phyloP scores from a whole-genome alignment of 2,888 invertebrate species.

The Pheosia gnoma region DNA sequence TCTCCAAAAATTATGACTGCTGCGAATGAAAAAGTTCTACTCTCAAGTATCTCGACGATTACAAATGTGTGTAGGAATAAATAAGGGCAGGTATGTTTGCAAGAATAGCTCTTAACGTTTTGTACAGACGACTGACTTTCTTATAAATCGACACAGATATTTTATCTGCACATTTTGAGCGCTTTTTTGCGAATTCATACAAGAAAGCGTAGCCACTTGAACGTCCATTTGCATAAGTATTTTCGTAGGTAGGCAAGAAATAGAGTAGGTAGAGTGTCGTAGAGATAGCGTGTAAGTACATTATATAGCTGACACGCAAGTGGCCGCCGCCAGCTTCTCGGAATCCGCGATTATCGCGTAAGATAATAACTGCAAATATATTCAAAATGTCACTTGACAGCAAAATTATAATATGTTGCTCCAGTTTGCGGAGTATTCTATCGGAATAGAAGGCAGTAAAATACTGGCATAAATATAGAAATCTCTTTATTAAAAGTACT shows the following conservation, averaged over 20 bases:
- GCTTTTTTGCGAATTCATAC: conserved; percentile 13
- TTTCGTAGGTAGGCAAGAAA: conserved; percentile 25
- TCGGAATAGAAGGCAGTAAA: neutral
- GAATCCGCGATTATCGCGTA: conserved; percentile 46
- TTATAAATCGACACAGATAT: neutral
- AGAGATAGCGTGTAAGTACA: conserved; percentile 43
- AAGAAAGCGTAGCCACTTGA: conserved; percentile 19
- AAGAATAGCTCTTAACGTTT: neutral
- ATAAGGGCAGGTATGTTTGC: neutral
- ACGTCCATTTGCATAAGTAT: conserved; percentile 31
- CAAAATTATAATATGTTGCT: conserved; percentile 23
- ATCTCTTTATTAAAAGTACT: neutral
- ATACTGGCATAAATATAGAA: neutral
- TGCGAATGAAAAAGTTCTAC: neutral
- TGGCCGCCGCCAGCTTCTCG: conserved; percentile 37
- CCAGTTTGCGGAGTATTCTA: neutral
- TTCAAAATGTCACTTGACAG: conserved; percentile 36
- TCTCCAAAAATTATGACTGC: neutral
- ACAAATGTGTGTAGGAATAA: conserved; percentile 4
- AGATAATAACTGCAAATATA: conserved; percentile 42
- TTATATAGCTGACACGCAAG: conserved; percentile 40
- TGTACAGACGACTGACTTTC: conserved; percentile 2
- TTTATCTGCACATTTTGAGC: neutral
- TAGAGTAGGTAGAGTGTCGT: conserved; percentile 43
- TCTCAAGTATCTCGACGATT: neutral